These are phyloP conservation scores for Ibycter americanus DNA, from an alignment of 2,797 vertebrate species.

Conservation along the genomic window DNA sequence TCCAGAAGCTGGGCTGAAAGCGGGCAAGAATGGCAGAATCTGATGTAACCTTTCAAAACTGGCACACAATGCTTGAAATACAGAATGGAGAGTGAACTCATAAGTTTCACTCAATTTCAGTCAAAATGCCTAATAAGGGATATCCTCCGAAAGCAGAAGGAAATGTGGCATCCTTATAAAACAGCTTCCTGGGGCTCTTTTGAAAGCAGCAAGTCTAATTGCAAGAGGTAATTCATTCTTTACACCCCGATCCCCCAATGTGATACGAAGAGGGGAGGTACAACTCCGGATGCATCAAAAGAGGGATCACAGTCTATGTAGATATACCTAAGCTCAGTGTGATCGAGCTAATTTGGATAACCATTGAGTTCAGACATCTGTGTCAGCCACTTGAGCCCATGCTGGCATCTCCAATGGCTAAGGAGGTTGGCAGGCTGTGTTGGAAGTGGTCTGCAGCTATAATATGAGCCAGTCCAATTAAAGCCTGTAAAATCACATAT, in stretches of 20 bases:
- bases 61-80: neutral
- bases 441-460: neutral
- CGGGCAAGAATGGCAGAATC: neutral
- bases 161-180: neutral
- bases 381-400: neutral
- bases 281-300: neutral
- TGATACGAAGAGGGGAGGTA: neutral
- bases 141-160: neutral
- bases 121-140: neutral
- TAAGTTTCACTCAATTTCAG: neutral
- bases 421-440: neutral
- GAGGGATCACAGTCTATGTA: neutral
- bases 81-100: neutral
- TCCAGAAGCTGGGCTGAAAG: neutral
- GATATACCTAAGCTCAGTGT: neutral
- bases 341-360: neutral
- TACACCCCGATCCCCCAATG: fast-evolving
- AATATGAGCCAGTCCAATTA: neutral
- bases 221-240: neutral
- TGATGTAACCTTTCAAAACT: neutral
- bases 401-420: neutral
- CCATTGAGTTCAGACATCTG: fast-evolving
- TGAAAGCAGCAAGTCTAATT: neutral
- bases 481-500: neutral
- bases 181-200: neutral